Evolutionary conservation across 2,797 vertebrate genomes (phyloP).

Genomic region (Taeniopygia guttata): DNA sequence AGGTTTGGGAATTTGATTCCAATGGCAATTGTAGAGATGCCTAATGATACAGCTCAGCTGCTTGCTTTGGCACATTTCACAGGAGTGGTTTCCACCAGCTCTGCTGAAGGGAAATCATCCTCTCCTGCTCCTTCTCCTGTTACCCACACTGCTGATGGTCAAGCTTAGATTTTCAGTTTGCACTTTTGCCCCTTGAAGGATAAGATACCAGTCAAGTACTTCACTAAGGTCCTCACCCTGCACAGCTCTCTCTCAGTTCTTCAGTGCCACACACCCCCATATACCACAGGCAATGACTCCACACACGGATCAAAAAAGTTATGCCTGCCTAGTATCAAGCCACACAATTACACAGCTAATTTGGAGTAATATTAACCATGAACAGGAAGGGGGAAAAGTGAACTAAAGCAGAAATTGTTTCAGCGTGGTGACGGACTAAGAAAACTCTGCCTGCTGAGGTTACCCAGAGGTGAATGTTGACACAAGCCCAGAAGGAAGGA

Average conservation of each 20-base stretch:
- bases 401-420: background rate
- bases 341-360: background rate
- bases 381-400: accelerated
- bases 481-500: background rate
- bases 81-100: background rate
- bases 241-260: background rate
- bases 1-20: background rate
- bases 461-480: background rate
- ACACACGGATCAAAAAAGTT: background rate
- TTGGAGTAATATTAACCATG: background rate
- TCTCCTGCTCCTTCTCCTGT: background rate
- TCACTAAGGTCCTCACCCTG: background rate
- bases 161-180: slow-evolving; percentile 10
- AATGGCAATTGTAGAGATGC: background rate
- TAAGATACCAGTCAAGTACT: background rate
- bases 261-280: background rate
- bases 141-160: background rate
- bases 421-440: background rate
- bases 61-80: slow-evolving; percentile 4
- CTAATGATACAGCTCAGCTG: slow-evolving; percentile 18
- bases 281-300: background rate
- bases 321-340: background rate
- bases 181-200: background rate
- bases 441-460: background rate
- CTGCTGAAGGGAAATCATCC: background rate